Conservation (phyloP, 2,113 vertebrate genomes). For the Gasterosteus nipponicus region DNA sequence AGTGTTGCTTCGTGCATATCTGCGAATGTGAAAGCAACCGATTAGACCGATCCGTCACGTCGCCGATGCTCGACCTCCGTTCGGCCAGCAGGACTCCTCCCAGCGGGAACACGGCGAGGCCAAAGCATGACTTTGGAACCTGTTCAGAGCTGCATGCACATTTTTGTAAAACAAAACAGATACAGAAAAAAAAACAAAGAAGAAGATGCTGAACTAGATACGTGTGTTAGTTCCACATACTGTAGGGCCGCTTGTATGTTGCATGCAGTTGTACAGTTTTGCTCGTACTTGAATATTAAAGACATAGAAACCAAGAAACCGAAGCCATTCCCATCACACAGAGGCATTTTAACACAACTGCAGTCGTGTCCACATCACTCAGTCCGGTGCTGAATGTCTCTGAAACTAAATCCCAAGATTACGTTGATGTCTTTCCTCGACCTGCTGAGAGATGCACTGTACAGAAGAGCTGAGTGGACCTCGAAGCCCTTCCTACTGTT, state of each 20-base stretch:
- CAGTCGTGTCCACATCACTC: conserved; percentile 83
- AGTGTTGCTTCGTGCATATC: conserved; percentile 83
- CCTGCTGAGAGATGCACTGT: conserved; percentile 88
- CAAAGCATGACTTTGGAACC: conserved; percentile 91
- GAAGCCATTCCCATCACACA: conserved; percentile 95
- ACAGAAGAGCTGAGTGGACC: conserved; percentile 90
- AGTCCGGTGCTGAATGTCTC: conserved; percentile 93
- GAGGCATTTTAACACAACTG: conserved; percentile 86
- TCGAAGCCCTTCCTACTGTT: conserved; percentile 79
- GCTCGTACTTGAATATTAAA: conserved; percentile 95
- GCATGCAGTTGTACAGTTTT: conserved; percentile 99
- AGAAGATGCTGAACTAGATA: conserved; percentile 88
- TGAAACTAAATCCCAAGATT: conserved; percentile 75
- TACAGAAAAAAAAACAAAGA: conserved; percentile 58
- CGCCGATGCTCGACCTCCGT: conserved; percentile 82
- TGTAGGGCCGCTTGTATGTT: conserved; percentile 97
- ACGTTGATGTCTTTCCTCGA: conserved; percentile 83
- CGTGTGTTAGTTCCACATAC: conserved; percentile 94
- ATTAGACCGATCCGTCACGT: conserved; percentile 78
- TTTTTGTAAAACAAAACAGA: conserved; percentile 87
- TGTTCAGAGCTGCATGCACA: conserved; percentile 96
- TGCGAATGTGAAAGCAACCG: conserved; percentile 82
- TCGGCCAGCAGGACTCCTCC: conserved; percentile 84
- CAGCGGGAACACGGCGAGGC: conserved; percentile 70
- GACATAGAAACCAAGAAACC: conserved; percentile 93